Evolutionary conservation across 37 sponge, comb jelly and placozoan genomes (phyloP).

Genomic region (Haliclona indistincta): DNA sequence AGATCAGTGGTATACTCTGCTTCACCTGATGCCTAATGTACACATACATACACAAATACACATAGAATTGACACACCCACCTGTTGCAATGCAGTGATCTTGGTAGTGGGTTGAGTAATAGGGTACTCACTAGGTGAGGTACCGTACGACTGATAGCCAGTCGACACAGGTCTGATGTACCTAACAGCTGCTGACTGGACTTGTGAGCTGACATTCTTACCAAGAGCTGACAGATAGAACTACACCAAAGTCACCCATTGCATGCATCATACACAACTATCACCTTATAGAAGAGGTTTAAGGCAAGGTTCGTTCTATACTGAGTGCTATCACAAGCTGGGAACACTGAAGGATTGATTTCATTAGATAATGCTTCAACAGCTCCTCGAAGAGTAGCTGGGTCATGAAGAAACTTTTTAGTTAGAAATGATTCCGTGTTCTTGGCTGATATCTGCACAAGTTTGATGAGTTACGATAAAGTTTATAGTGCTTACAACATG

Average conservation of each 20-base stretch:
- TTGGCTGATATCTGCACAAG: constrained; percentile 9
- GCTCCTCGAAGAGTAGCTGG: constrained; percentile 13
- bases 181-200: constrained; percentile 28
- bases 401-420: constrained; percentile 6
- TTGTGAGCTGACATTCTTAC: neutral
- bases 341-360: neutral
- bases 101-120: constrained; percentile 38
- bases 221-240: constrained; percentile 45
- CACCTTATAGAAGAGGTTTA: constrained; percentile 49
- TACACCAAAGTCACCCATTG: constrained; percentile 7
- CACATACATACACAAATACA: neutral
- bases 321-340: constrained; percentile 5
- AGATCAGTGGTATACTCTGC: constrained; percentile 80
- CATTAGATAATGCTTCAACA: neutral
- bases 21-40: constrained; percentile 73
- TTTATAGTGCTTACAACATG: constrained; percentile 73
- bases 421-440: constrained; percentile 18
- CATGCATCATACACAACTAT: neutral
- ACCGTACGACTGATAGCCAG: constrained; percentile 24
- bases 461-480: neutral
- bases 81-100: constrained; percentile 35
- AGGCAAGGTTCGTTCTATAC: constrained; percentile 35
- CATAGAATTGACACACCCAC: neutral
- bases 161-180: constrained; percentile 26
- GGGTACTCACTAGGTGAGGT: constrained; percentile 27